Evolutionary conservation across 2,113 vertebrate genomes (phyloP), one percentile per base, ranked within the genome.

Genomic region (Condylura cristata): DNA sequence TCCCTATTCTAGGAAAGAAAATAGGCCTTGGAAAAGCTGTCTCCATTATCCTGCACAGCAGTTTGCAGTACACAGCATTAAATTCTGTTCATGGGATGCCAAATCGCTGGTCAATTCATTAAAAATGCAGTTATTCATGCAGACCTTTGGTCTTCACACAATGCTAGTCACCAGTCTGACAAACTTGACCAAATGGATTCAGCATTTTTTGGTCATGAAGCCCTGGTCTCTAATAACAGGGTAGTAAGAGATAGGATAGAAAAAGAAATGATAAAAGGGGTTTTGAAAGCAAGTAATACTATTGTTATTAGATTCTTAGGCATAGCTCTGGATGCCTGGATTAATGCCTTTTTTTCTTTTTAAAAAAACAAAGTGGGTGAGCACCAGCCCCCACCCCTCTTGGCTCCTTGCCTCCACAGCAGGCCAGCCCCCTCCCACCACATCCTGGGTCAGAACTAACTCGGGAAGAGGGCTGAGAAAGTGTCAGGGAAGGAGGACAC

Each of bases 111-210:
- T 96, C 95, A 88, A 65, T 84, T 97, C 95, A 97, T 96, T 96
- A 95, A 82, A 95, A 78, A 96, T 93, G 61, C 95, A 88, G 88
- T 95, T 95, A 91, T 92, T 97, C 95, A 94, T 22, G 41, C 93
- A 91, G 95, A 96, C 76, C 95, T 95, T 96, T 96, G 95, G 96
- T 96, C 94, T 90, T 76, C 84, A 78, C 90, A 97, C 95, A 97
- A 96, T 97, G 95, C 93, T 93, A 97, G 91, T 96, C 95, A 93
- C 90, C 93, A 80, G 13, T 65, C 93, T 96, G 96, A 97, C 96
- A 96, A 90, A 97, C 92, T 80, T 96, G 87, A 97, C 96, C 97
- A 85, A 96, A 96, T 91, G 95, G 93, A 96, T 97, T 96, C 95
- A 88, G 95, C 81, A 88, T 66, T 94, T 97, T 93, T 96, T 91